Percentiles rank a stretch among this genome's conserved stretches.
These are phyloP conservation scores for Drosophila suzukii DNA, from an alignment of 1,140 invertebrate species.

Conservation along the genomic window DNA sequence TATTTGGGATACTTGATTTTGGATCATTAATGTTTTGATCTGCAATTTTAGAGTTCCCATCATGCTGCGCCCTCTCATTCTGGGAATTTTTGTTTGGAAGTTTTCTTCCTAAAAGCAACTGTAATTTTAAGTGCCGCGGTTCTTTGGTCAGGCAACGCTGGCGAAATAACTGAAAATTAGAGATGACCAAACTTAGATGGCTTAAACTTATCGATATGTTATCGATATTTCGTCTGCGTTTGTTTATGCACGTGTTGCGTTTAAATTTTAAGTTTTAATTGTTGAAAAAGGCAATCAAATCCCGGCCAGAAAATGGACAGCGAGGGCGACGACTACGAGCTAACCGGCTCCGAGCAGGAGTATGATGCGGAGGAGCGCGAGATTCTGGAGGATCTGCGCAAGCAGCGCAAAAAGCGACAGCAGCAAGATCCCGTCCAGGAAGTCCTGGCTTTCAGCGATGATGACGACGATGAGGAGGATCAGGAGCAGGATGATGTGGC, in stretches of 20 bases:
- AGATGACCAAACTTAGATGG: background rate
- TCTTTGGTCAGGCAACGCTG: no score
- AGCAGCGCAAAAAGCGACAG: constrained; percentile 84
- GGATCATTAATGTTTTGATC: no score
- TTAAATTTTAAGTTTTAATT: background rate
- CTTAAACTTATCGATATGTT: no score
- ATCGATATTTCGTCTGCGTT: constrained; percentile 12
- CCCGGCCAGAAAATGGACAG: constrained; percentile 52
- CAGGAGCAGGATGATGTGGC: constrained; percentile 76
- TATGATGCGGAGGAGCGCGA: constrained; percentile 88
- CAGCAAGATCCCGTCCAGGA: constrained; percentile 88
- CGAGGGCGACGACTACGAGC: constrained; percentile 86
- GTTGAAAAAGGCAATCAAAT: background rate
- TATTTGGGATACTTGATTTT: no score
- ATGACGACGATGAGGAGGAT: constrained; percentile 84
- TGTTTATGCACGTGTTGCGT: constrained; percentile 73
- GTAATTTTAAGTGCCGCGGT: background rate
- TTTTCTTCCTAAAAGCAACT: no score
- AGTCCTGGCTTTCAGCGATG: constrained; percentile 87
- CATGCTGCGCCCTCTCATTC: no score
- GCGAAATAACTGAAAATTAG: background rate
- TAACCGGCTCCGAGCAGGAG: constrained; percentile 90
- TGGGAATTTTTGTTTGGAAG: no score
- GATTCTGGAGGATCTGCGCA: constrained; percentile 87
- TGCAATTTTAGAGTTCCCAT: no score